Evolutionary conservation across 2,797 vertebrate genomes (phyloP).

Genomic region (Macropus fuliginosus): DNA sequence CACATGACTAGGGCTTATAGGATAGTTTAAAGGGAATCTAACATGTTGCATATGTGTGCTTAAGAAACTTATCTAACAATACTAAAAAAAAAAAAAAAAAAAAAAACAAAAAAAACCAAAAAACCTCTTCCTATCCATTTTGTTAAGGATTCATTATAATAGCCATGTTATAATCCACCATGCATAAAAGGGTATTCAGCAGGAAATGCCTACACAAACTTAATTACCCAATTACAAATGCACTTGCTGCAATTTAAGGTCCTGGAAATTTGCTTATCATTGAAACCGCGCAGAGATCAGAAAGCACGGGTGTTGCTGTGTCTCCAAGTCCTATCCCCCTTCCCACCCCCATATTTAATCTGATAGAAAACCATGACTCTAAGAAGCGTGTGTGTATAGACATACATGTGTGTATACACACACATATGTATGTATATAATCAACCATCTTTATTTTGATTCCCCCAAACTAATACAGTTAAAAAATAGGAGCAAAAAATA

Average conservation of each 20-base stretch:
- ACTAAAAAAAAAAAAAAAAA: not conserved
- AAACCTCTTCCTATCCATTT: not conserved
- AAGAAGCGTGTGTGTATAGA: not conserved
- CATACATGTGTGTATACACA: no score
- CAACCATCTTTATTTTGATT: not conserved
- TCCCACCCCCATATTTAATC: not conserved
- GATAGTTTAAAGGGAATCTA: constrained; percentile 13
- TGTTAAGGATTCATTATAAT: constrained; percentile 49
- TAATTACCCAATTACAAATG: constrained; percentile 31
- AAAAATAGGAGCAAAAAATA: not conserved
- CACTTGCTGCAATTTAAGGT: constrained; percentile 67
- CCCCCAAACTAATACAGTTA: not conserved
- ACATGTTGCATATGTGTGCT: constrained; percentile 40
- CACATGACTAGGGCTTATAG: constrained; percentile 30
- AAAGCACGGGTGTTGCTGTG: not conserved
- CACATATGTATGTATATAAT: no score
- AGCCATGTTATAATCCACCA: constrained; percentile 69
- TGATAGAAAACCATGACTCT: not conserved
- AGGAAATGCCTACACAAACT: constrained; percentile 64
- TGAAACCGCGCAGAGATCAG: constrained; percentile 21
- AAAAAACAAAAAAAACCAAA: not conserved
- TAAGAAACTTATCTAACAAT: constrained; percentile 33
- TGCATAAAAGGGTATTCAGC: constrained; percentile 57
- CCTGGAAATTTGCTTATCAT: constrained; percentile 64
- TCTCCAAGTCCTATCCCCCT: not conserved